Base-by-base conservation (phyloP, 2,888 invertebrate species). In the Dorcus parallelipipedus region DNA sequence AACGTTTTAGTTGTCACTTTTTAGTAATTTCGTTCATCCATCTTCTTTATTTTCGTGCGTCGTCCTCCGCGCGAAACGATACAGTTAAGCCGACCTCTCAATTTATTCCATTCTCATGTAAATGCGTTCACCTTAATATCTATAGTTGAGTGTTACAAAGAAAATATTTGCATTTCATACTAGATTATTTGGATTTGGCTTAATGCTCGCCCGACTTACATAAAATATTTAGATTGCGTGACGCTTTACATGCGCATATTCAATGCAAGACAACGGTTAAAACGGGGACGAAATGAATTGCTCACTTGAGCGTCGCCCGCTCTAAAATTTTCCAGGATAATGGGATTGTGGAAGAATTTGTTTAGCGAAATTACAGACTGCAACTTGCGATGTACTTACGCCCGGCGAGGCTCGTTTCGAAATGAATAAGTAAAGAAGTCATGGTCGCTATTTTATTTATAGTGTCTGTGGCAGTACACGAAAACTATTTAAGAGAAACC, bases 51-150 rank as follows among this genome's bases (percentile, higher is more conserved):
- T 54, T 48, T 43, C 38, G 47, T 49, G 58, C 49, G 38, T 40
- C 48, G 40, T 47, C 55, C 50, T 54, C 20, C 52, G 43, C 56
- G 61, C 55, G 54, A 49, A 50, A 55, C 52, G 55, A 41, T 41
- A 42, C 51, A 51, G 43, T 41, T 52, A 43, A 52, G 43, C 52
- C 56, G 55, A 54, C 60, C 64, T 57, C 64, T 61, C 62, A 64
- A 63, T 64, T 71, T 72, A 72, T 73, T 71, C 71, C 67, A 71
- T 73, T 72, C 69, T 69, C 69, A 73, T 73, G 73, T 67, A 73
- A 73, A 73, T 73, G 67, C 61, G 64, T 66, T 57, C 65, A 67
- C 68, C 65, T 70, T 66, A 66, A 68, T 70, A 69, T 58, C 49
- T 42, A 57, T 57, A 39, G 52, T 54, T 38, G 33, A 39, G 43